A percentile compares a stretch with the other conserved stretches of the same genome.
Evolutionary conservation across 2,113 vertebrate species (phyloP).

Genomic region (Rhynchopsitta pachyrhyncha): DNA sequence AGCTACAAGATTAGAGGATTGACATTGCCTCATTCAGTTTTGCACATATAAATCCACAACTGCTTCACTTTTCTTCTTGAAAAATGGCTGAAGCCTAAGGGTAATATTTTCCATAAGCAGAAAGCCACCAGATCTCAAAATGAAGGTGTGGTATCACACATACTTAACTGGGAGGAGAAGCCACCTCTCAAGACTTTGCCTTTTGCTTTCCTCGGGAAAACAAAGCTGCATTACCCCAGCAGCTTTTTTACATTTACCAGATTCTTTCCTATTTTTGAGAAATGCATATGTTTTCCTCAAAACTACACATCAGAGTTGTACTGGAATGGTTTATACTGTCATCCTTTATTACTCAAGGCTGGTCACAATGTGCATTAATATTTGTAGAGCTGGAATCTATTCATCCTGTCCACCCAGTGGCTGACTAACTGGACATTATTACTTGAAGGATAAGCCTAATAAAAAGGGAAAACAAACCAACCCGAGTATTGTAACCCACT

Average conservation of each 20-base stretch:
- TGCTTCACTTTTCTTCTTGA: background rate
- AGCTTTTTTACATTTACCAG: background rate
- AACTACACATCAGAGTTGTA: background rate
- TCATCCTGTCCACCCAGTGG: slow-evolving; percentile 28
- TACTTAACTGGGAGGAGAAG: background rate
- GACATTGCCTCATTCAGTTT: background rate
- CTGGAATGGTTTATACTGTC: background rate
- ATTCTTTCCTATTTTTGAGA: background rate
- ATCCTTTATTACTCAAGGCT: slow-evolving; percentile 28
- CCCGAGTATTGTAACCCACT: background rate
- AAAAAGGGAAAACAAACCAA: background rate
- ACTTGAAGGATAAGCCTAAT: background rate
- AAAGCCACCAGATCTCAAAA: background rate
- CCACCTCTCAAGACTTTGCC: background rate
- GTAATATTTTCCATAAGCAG: background rate
- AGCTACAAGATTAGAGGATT: background rate
- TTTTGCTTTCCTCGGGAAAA: background rate
- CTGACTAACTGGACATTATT: slow-evolving; percentile 20
- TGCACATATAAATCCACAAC: background rate
- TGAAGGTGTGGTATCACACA: background rate
- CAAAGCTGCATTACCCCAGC: background rate
- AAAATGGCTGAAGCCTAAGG: background rate
- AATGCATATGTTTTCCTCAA: background rate
- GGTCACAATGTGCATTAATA: background rate
- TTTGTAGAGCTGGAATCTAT: slow-evolving; percentile 4